Conservation (phyloP, 2,113 vertebrate species). For the Carassius carassius region DNA sequence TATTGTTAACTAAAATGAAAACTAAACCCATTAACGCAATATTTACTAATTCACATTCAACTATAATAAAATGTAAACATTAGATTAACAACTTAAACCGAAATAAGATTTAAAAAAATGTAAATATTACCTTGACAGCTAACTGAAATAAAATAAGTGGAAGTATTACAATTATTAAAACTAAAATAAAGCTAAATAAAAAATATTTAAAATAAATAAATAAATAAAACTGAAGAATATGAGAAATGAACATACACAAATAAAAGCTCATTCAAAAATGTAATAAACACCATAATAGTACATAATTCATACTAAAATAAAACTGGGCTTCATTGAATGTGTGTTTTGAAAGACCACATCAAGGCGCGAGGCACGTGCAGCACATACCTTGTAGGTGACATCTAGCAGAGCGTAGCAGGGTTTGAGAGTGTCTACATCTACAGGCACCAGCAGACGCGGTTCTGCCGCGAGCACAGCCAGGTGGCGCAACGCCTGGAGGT, state of each 20-base stretch:
- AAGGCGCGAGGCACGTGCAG: neutral
- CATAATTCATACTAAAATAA: neutral
- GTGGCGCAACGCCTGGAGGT: conserved; percentile 94
- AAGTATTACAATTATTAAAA: neutral
- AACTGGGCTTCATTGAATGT: neutral
- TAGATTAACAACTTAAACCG: no score
- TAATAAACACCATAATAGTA: neutral
- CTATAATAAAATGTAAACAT: no score
- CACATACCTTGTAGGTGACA: conserved; percentile 89
- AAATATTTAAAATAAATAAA: no score
- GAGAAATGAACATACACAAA: neutral
- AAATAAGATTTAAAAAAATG: no score
- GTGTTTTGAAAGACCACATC: neutral
- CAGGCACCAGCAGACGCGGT: conserved; percentile 89
- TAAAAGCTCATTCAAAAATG: no score
- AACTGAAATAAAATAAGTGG: neutral
- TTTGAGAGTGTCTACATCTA: conserved; percentile 91
- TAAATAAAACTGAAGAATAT: neutral
- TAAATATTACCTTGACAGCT: neutral
- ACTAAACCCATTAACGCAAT: no score
- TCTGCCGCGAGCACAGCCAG: conserved; percentile 92
- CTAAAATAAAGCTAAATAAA: no score
- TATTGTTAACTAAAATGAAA: no score
- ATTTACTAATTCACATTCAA: no score
- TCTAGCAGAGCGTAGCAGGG: conserved; percentile 95